Conservation (phyloP, 2,113 vertebrate species). For the Monopterus albus region DNA sequence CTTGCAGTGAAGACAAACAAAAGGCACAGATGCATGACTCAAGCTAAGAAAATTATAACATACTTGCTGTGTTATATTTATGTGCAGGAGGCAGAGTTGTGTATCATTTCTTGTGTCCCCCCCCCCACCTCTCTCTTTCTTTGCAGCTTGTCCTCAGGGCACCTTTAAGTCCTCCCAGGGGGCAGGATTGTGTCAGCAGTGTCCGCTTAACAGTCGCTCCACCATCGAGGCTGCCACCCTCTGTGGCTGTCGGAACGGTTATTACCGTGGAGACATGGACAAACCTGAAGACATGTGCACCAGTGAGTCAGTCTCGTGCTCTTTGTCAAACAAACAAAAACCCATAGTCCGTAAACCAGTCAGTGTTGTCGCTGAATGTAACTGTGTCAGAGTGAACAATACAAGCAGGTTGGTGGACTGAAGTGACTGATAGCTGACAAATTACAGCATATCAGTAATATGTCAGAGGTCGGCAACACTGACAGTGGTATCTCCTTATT, state of each 20-base stretch:
- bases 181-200: conserved; percentile 87
- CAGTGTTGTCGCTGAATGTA: no score
- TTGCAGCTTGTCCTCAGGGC: conserved; percentile 92
- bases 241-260: conserved; percentile 94
- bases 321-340: conserved; percentile 8
- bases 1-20: conserved; percentile 16
- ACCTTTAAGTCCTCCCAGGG: conserved; percentile 96
- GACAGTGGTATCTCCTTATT: conserved; percentile 42
- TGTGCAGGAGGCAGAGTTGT: background rate
- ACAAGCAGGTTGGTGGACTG: background rate
- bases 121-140: background rate
- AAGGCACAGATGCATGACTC: background rate
- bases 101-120: background rate
- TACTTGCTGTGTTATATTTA: background rate
- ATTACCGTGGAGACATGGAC: conserved; percentile 93
- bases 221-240: conserved; percentile 89
- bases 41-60: background rate
- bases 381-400: background rate
- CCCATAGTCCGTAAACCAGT: no score
- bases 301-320: conserved; percentile 86
- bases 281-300: conserved; percentile 90
- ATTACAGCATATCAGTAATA: background rate
- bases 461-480: conserved; percentile 1
- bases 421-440: conserved; percentile 6
- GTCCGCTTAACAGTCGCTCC: conserved; percentile 94